A percentile compares a stretch with the other conserved stretches of the same genome.
These are phyloP conservation scores for Zaprionus bogoriensis DNA, from an alignment of 2,888 invertebrate genomes.

Conservation along the genomic window DNA sequence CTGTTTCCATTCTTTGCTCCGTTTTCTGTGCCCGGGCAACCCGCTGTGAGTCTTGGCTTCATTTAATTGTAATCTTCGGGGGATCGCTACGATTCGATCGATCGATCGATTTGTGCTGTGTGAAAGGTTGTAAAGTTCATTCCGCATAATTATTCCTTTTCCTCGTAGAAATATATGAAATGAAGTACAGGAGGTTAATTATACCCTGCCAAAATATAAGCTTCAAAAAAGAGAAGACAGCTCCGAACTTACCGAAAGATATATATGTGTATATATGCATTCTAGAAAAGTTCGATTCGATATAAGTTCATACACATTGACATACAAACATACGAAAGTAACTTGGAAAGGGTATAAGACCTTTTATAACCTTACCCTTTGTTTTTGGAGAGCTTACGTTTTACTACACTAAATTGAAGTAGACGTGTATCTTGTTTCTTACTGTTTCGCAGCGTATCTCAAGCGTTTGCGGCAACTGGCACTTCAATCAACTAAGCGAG, in stretches of 20 bases:
- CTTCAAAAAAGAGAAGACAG: too few relatives aligned
- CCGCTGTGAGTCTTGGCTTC: conserved; percentile 63
- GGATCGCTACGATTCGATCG: conserved; percentile 43
- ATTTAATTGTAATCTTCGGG: conserved; percentile 74
- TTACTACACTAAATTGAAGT: not conserved
- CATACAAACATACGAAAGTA: too few relatives aligned
- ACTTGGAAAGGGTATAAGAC: too few relatives aligned
- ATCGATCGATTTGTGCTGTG: conserved; percentile 20
- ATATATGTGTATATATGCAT: too few relatives aligned
- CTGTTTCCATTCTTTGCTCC: conserved; percentile 10
- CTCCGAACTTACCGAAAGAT: too few relatives aligned
- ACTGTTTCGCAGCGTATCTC: too few relatives aligned
- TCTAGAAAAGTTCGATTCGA: too few relatives aligned
- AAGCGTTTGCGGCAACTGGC: conserved; percentile 11
- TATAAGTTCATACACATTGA: too few relatives aligned
- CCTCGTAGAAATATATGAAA: not conserved
- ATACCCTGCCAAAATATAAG: too few relatives aligned
- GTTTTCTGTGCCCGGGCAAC: conserved; percentile 33
- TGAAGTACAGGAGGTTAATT: too few relatives aligned
- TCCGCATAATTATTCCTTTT: not conserved
- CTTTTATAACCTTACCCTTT: too few relatives aligned
- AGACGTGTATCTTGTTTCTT: not conserved
- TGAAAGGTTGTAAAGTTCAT: conserved; percentile 45
- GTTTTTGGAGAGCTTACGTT: not conserved
- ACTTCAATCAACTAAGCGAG: conserved; percentile 18